Percentiles rank a stretch among this genome's conserved stretches.
These are phyloP conservation scores for Rhorus exstirpatorius DNA, from an alignment of 2,888 invertebrate species.

Conservation along the genomic window DNA sequence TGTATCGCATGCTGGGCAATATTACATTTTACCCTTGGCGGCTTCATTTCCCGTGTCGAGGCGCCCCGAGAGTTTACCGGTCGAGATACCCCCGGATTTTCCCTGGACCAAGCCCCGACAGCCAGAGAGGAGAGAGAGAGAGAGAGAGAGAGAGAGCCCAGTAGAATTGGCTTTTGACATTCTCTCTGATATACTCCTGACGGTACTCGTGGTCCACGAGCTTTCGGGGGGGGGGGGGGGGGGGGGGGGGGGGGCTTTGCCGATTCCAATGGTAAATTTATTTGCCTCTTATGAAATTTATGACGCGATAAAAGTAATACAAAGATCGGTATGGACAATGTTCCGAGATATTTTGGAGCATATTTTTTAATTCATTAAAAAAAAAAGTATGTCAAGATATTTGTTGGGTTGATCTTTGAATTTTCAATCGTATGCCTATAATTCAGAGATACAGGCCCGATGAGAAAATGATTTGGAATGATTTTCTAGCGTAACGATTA, in stretches of 20 bases:
- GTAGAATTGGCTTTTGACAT: constrained; percentile 6
- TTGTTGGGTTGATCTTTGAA: no score
- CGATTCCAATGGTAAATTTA: neutral
- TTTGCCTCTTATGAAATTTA: neutral
- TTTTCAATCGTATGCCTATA: no score
- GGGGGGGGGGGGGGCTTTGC: no score
- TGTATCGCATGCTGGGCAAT: constrained; percentile 64
- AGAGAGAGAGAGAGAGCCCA: no score
- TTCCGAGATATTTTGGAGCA: no score
- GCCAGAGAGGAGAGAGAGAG: neutral
- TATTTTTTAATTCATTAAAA: neutral
- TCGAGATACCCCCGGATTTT: constrained; percentile 28
- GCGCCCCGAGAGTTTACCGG: constrained; percentile 50
- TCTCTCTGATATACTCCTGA: neutral
- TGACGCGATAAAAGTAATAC: neutral
- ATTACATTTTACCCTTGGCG: constrained; percentile 70
- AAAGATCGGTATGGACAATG: neutral
- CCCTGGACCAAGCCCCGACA: constrained; percentile 16
- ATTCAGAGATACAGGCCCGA: no score
- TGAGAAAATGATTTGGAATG: neutral
- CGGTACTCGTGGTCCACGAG: constrained; percentile 18
- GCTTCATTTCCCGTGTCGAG: constrained; percentile 70
- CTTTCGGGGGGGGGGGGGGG: no score
- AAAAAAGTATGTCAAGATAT: neutral
- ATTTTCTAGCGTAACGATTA: neutral